A percentile compares a stretch with the other conserved stretches of the same genome.
These are phyloP conservation scores for Orthonyx spaldingii DNA, from an alignment of 2,113 vertebrate species.

Conservation along the genomic window DNA sequence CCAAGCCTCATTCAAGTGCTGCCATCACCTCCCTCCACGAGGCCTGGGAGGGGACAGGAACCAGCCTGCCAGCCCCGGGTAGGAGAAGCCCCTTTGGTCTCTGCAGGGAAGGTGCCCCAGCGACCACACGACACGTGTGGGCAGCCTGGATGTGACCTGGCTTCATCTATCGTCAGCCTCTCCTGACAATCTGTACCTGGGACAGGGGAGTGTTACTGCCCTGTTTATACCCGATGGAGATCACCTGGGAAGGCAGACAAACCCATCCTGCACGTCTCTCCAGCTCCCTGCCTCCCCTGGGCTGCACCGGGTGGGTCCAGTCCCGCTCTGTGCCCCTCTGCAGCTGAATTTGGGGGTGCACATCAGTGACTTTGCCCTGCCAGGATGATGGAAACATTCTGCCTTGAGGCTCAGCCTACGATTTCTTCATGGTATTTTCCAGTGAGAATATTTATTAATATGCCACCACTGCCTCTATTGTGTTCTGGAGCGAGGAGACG, in stretches of 20 bases:
- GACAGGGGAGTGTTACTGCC: neutral
- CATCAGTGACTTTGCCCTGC: neutral
- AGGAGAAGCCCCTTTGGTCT: neutral
- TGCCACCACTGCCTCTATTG: neutral
- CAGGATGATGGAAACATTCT: neutral
- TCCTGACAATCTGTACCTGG: neutral
- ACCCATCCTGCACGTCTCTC: neutral
- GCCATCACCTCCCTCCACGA: neutral
- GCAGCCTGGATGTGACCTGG: neutral
- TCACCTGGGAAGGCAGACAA: neutral
- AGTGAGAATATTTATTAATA: neutral
- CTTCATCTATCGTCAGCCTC: neutral
- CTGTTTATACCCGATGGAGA: neutral
- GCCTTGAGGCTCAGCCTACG: neutral
- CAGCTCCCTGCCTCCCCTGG: neutral
- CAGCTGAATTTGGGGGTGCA: neutral
- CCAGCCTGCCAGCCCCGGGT: neutral
- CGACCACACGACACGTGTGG: accelerated
- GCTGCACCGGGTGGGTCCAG: neutral
- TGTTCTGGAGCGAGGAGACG: neutral
- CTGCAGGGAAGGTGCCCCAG: neutral
- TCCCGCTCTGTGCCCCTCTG: neutral
- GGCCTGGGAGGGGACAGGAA: neutral
- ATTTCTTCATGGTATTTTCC: neutral
- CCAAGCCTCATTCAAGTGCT: neutral